These are phyloP conservation scores for Hyperoplus lanceolatus DNA, from an alignment of 2,797 vertebrate genomes.

Conservation along the genomic window DNA sequence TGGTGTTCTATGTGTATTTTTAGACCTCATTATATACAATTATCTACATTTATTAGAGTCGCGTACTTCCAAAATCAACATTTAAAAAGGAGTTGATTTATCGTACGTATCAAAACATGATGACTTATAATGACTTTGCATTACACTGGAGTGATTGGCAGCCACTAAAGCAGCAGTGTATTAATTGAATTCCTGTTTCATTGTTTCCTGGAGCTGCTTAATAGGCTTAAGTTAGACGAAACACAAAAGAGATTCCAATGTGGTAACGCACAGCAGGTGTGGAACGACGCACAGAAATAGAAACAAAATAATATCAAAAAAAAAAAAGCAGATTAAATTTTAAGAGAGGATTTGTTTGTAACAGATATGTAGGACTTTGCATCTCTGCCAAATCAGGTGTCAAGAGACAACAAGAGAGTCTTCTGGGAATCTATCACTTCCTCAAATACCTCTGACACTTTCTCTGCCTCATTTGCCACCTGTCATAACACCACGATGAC, in stretches of 20 bases:
- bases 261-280: constrained; percentile 30
- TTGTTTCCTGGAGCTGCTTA: constrained; percentile 9
- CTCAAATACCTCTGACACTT: background rate
- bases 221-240: background rate
- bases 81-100: too few relatives aligned
- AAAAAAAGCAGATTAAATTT: background rate
- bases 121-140: background rate
- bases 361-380: too few relatives aligned
- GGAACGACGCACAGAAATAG: background rate
- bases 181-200: constrained; percentile 10
- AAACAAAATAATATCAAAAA: background rate
- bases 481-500: background rate
- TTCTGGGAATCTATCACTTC: constrained; percentile 7
- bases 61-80: background rate
- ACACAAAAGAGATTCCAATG: constrained; percentile 29
- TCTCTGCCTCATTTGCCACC: background rate
- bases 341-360: too few relatives aligned
- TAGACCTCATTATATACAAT: background rate
- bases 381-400: background rate
- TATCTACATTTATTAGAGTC: background rate
- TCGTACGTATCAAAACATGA: background rate
- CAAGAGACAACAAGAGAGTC: background rate
- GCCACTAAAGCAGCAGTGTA: background rate
- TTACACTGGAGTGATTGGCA: background rate
- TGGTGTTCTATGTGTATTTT: background rate